Conservation (phyloP, 1,140 invertebrate genomes). For the Pentalonia nigronervosa region DNA sequence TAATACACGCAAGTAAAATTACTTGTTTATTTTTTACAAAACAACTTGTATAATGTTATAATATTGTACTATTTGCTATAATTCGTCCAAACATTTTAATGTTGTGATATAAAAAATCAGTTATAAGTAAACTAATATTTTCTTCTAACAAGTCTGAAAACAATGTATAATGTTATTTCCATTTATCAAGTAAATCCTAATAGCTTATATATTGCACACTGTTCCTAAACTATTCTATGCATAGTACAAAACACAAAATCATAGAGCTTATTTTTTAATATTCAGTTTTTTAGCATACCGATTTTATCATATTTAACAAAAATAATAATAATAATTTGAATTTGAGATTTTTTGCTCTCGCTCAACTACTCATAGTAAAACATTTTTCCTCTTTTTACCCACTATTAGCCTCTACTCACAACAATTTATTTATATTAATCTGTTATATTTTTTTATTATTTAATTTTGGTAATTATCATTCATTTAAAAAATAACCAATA, state of each 20-base stretch:
- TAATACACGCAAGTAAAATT: background rate
- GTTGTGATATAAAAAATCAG: slow-evolving; percentile 6
- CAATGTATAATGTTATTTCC: background rate
- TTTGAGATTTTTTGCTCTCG: background rate
- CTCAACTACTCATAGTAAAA: background rate
- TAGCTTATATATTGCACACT: background rate
- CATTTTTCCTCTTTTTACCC: background rate
- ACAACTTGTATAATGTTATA: background rate
- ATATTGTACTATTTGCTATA: background rate
- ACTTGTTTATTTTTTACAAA: background rate
- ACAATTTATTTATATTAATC: background rate
- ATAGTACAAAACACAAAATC: slow-evolving; percentile 15
- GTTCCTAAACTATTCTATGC: slow-evolving; percentile 11
- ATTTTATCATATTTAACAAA: background rate
- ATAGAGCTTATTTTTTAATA: slow-evolving; percentile 2
- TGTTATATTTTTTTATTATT: background rate
- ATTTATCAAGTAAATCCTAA: slow-evolving; percentile 3
- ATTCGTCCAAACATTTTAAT: background rate
- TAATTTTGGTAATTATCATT: background rate
- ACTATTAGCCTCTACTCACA: background rate
- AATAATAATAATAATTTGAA: background rate
- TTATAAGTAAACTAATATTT: background rate
- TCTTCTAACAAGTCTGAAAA: background rate
- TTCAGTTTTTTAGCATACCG: background rate
- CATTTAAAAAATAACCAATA: background rate